These are phyloP conservation scores for Dynastes maya DNA, from an alignment of 2,888 invertebrate species.

Conservation along the genomic window DNA sequence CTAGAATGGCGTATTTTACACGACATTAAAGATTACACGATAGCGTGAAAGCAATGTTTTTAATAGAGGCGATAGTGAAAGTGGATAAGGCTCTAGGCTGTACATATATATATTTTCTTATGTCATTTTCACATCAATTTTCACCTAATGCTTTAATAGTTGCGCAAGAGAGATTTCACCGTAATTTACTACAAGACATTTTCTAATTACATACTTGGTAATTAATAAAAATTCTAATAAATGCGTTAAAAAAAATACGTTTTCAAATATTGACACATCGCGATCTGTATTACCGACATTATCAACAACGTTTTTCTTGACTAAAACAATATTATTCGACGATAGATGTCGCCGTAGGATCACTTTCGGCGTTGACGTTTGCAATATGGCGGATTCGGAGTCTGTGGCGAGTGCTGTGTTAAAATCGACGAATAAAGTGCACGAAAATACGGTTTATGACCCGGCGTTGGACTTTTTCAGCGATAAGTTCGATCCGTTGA, in stretches of 20 bases:
- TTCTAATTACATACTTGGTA: background rate
- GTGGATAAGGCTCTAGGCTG: constrained; percentile 15
- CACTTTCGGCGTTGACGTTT: background rate
- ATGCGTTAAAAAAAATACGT: background rate
- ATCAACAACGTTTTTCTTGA: background rate
- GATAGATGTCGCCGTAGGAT: constrained; percentile 41
- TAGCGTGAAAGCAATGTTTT: constrained; percentile 36
- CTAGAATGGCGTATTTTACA: background rate
- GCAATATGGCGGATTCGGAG: constrained; percentile 36
- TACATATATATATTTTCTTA: constrained; percentile 19
- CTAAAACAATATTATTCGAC: background rate
- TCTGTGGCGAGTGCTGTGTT: background rate
- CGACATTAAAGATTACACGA: constrained; percentile 22
- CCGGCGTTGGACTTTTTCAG: constrained; percentile 74
- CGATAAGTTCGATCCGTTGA: constrained; percentile 79
- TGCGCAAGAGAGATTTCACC: constrained; percentile 41
- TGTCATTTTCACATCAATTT: constrained; percentile 36
- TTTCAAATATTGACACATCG: background rate
- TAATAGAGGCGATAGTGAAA: constrained; percentile 34
- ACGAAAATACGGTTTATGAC: constrained; percentile 62
- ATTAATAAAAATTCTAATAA: background rate
- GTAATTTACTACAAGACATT: background rate
- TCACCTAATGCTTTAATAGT: constrained; percentile 29
- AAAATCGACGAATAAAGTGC: constrained; percentile 50
- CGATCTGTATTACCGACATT: background rate